Conservation (phyloP, 1,140 invertebrate species). For the Leptinotarsa defecta region DNA sequence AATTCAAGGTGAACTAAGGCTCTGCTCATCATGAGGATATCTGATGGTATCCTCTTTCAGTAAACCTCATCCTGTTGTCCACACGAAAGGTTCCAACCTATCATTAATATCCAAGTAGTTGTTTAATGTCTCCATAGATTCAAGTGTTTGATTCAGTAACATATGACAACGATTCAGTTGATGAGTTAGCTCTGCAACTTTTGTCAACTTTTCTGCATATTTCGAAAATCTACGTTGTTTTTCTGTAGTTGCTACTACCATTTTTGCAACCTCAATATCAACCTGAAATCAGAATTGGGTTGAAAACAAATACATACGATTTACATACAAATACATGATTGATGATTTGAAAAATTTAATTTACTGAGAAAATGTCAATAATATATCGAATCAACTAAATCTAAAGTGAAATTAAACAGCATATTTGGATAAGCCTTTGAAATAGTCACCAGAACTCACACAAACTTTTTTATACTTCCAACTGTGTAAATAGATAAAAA, state of each 20-base stretch:
- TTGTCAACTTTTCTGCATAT: conserved; percentile 81
- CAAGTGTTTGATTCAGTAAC: conserved; percentile 81
- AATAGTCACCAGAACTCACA: no score
- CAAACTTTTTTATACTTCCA: no score
- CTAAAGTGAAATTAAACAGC: no score
- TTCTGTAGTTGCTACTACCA: conserved; percentile 74
- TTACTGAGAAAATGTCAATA: no score
- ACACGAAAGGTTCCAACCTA: conserved; percentile 86
- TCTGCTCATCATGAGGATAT: conserved; percentile 4
- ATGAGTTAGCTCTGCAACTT: conserved; percentile 77
- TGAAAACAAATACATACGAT: background rate
- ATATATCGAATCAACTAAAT: no score
- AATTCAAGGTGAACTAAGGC: background rate
- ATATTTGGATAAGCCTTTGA: no score
- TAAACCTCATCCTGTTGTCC: conserved; percentile 74
- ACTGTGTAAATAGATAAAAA: no score
- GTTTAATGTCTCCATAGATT: conserved; percentile 84
- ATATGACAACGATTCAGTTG: conserved; percentile 82
- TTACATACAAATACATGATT: background rate
- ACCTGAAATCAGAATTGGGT: conserved; percentile 60
- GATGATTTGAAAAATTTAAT: background rate
- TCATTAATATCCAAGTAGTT: conserved; percentile 81
- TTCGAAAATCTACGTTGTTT: conserved; percentile 82
- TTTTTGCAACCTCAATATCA: conserved; percentile 72
- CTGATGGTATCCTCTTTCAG: conserved; percentile 15